phyloP scores from a whole-genome alignment of 2,888 invertebrate genomes.

The Steinernema hermaphroditum region DNA sequence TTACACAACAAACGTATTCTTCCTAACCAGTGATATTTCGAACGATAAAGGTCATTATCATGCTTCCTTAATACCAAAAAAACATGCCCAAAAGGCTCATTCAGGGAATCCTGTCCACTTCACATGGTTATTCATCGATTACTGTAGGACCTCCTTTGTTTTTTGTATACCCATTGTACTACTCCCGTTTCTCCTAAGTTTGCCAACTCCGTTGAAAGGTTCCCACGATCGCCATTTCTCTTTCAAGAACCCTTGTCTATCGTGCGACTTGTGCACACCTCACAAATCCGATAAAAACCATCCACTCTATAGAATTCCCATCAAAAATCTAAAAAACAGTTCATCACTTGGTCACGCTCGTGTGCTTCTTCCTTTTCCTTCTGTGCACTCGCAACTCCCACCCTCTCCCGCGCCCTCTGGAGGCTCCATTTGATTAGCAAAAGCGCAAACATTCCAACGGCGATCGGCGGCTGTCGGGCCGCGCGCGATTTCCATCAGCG shows the following conservation, averaged over 20 bases:
- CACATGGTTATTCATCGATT: too few relatives aligned
- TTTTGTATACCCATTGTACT: too few relatives aligned
- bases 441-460: constrained; percentile 11
- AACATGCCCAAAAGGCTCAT: too few relatives aligned
- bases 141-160: too few relatives aligned
- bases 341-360: constrained; percentile 12
- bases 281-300: background rate
- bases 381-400: background rate
- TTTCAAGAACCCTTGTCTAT: background rate
- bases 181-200: background rate
- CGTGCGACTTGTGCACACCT: background rate
- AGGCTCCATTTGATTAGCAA: constrained; percentile 4
- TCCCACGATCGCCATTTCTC: background rate
- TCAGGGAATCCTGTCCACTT: too few relatives aligned
- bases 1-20: too few relatives aligned
- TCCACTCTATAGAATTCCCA: background rate
- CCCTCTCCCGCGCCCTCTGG: background rate
- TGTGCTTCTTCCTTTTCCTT: background rate
- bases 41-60: too few relatives aligned
- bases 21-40: too few relatives aligned
- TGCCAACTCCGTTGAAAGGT: background rate
- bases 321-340: background rate
- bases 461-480: constrained; percentile 2
- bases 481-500: constrained; percentile 10
- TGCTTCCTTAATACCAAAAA: too few relatives aligned